phyloP scores from a whole-genome alignment of 2,113 vertebrate genomes.

The Symphodus melops region DNA sequence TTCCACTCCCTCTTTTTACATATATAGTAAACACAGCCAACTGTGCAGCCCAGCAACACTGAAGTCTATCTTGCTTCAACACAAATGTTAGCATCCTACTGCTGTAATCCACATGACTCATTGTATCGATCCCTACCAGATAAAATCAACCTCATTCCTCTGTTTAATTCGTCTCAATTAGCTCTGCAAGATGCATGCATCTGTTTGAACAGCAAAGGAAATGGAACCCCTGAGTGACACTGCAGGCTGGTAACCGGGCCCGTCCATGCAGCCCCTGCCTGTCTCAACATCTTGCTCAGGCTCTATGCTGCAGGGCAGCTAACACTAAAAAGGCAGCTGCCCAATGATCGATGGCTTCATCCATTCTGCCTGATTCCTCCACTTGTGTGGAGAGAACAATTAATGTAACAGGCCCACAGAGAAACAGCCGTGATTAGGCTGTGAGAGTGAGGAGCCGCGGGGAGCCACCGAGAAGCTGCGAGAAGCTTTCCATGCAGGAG shows the following conservation, averaged over 20 bases:
- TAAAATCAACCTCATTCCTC: constrained; percentile 48
- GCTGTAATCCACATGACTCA: constrained; percentile 37
- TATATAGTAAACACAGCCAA: constrained; percentile 25
- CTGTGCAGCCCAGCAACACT: neutral
- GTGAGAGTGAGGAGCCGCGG: constrained; percentile 77
- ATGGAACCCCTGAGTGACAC: constrained; percentile 35
- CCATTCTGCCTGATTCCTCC: constrained; percentile 83
- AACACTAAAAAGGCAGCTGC: constrained; percentile 82
- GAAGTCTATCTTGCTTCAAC: constrained; percentile 19
- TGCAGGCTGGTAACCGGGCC: constrained; percentile 10
- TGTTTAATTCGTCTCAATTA: constrained; percentile 69
- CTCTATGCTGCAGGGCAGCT: constrained; percentile 69
- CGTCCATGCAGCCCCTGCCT: constrained; percentile 16
- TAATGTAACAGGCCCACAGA: constrained; percentile 84
- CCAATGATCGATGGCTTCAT: constrained; percentile 85
- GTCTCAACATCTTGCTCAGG: constrained; percentile 36
- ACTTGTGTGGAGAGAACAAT: constrained; percentile 86
- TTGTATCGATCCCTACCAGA: constrained; percentile 59
- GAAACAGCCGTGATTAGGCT: constrained; percentile 81
- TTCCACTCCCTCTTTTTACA: constrained; percentile 33
- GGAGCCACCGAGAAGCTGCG: constrained; percentile 85
- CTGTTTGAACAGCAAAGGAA: constrained; percentile 34
- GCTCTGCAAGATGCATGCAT: constrained; percentile 35
- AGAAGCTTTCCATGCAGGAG: constrained; percentile 77
- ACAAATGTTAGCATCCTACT: constrained; percentile 44